A percentile compares a stretch with the other conserved stretches of the same genome.
Conservation (phyloP, 1,140 invertebrate species). For the Adoxophyes honmai region DNA sequence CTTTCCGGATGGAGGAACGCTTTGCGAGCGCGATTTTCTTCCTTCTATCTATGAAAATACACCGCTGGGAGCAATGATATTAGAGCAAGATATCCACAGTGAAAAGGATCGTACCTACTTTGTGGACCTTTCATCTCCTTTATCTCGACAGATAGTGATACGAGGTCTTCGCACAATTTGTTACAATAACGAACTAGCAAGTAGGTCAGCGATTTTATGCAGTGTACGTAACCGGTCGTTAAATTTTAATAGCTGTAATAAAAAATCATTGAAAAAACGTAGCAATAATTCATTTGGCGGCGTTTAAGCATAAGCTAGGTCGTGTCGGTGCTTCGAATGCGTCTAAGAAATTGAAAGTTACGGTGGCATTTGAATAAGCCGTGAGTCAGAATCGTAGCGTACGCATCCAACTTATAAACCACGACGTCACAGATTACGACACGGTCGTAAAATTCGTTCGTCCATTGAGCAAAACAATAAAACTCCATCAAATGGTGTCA, state of each 20-base stretch:
- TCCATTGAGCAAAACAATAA: constrained; percentile 72
- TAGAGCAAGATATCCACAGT: constrained; percentile 48
- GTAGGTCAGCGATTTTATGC: not conserved
- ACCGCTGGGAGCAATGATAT: constrained; percentile 55
- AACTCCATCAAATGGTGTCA: constrained; percentile 71
- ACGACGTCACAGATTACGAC: constrained; percentile 58
- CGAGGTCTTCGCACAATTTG: not conserved
- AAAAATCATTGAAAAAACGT: no score
- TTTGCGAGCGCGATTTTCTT: constrained; percentile 38
- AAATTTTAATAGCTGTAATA: no score
- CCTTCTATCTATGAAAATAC: constrained; percentile 37
- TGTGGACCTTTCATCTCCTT: constrained; percentile 27
- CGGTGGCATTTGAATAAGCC: constrained; percentile 43
- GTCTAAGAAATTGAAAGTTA: constrained; percentile 54
- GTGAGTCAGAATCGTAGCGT: constrained; percentile 39
- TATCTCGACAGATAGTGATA: constrained; percentile 14
- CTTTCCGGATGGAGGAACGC: constrained; percentile 35
- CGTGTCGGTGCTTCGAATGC: constrained; percentile 23
- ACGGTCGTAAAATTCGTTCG: constrained; percentile 66
- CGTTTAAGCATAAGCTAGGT: constrained; percentile 8
- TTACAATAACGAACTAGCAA: not conserved
- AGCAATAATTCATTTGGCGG: not conserved
- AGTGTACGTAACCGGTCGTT: not conserved
- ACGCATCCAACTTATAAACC: constrained; percentile 46
- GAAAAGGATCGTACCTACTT: constrained; percentile 24